These are phyloP conservation scores for Ashinkailepas kermadecensis DNA, from an alignment of 2,888 invertebrate species.

Conservation along the genomic window DNA sequence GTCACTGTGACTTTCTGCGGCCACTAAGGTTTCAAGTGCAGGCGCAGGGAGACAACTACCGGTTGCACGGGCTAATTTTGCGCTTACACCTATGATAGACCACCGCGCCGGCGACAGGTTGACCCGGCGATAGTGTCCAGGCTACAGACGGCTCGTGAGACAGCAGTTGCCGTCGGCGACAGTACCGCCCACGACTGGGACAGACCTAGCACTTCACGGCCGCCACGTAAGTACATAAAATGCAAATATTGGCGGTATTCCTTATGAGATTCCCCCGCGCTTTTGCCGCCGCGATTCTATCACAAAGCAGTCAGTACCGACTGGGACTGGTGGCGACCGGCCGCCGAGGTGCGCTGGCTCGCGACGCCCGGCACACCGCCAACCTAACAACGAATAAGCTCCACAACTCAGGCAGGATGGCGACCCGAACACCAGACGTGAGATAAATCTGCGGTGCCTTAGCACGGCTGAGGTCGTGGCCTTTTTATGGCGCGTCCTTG, in stretches of 20 bases:
- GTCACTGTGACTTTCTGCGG: too few relatives aligned
- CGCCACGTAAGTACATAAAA: constrained; percentile 8
- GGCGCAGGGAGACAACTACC: too few relatives aligned
- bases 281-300: constrained; percentile 3
- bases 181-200: too few relatives aligned
- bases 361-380: neutral
- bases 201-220: neutral
- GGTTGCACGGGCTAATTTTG: too few relatives aligned
- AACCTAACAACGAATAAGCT: constrained; percentile 20
- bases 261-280: constrained; percentile 12
- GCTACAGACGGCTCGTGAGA: too few relatives aligned
- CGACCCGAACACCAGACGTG: neutral
- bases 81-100: too few relatives aligned
- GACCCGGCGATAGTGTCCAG: too few relatives aligned
- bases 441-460: neutral
- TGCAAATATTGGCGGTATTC: constrained; percentile 16
- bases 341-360: neutral
- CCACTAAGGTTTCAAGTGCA: too few relatives aligned
- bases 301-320: neutral
- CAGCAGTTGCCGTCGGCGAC: too few relatives aligned
- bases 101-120: too few relatives aligned
- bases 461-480: neutral
- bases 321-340: neutral
- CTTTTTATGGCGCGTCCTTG: constrained; percentile 18
- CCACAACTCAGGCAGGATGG: constrained; percentile 12